phyloP scores from a whole-genome alignment of 2,888 invertebrate species.

The Tetragonula carbonaria region DNA sequence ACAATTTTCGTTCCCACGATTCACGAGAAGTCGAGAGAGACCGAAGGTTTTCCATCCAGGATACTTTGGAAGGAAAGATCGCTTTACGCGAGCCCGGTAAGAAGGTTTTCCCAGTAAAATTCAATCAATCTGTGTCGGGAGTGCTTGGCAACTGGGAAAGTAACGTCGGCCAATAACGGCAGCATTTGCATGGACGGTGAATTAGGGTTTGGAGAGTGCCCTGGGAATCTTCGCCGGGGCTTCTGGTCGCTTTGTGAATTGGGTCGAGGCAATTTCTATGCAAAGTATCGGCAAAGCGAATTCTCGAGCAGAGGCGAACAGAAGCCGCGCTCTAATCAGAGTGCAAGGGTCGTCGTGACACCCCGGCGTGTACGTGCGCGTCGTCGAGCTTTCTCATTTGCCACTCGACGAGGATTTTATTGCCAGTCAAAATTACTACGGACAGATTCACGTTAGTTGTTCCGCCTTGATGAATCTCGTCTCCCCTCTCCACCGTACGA shows the following conservation, averaged over 20 bases:
- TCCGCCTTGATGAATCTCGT: neutral
- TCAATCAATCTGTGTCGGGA: neutral
- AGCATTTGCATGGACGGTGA: conserved; percentile 11
- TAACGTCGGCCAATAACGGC: neutral
- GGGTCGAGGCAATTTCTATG: conserved; percentile 50
- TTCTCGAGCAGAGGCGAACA: conserved; percentile 24
- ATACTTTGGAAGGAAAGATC: neutral
- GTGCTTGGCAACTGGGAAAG: neutral
- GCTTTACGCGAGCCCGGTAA: neutral
- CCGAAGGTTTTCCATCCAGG: neutral
- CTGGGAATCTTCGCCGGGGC: conserved; percentile 10
- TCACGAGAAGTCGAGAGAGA: neutral
- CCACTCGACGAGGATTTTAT: conserved; percentile 18
- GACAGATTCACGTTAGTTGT: neutral
- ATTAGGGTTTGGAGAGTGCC: conserved; percentile 17
- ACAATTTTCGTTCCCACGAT: neutral
- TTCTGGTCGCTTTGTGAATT: conserved; percentile 29
- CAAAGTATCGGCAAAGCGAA: conserved; percentile 35
- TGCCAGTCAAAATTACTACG: neutral
- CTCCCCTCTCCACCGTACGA: neutral
- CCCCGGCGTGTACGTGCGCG: conserved; percentile 3
- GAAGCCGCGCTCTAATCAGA: conserved; percentile 42
- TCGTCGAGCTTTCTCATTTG: conserved; percentile 23
- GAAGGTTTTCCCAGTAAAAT: neutral
- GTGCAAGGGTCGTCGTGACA: conserved; percentile 4